Conservation (phyloP, 2,888 invertebrate genomes). For the Heliothis peltigera region DNA sequence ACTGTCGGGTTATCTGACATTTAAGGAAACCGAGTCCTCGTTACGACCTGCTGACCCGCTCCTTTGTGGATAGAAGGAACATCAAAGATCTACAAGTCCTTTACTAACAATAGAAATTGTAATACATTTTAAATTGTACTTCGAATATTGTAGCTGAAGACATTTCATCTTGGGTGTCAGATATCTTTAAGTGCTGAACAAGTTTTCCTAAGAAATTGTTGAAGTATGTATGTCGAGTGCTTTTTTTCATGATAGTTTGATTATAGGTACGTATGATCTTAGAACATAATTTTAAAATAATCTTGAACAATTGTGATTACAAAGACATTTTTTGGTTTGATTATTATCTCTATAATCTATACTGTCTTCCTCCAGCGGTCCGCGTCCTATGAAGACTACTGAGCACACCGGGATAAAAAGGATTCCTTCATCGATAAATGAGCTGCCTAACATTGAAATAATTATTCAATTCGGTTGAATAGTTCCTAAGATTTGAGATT, state of each 20-base stretch:
- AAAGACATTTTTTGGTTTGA: no score
- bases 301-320: no score
- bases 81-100: conserved; percentile 3
- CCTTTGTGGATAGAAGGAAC: conserved; percentile 9
- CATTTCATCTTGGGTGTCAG: not conserved
- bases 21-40: conserved; percentile 4
- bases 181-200: not conserved
- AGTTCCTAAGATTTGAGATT: no score
- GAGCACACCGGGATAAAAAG: no score
- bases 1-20: conserved; percentile 10
- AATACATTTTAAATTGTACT: conserved; percentile 23
- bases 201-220: not conserved
- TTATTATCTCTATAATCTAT: no score
- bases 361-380: no score
- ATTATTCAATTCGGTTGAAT: no score
- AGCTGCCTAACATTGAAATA: no score
- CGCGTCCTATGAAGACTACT: no score
- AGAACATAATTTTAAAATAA: no score
- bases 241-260: not conserved
- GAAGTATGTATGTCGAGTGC: no score
- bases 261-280: not conserved
- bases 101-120: not conserved
- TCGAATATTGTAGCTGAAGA: not conserved
- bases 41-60: conserved; percentile 20
- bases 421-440: no score